Conservation (phyloP, 2,797 vertebrate species). For the Cygnus olor region DNA sequence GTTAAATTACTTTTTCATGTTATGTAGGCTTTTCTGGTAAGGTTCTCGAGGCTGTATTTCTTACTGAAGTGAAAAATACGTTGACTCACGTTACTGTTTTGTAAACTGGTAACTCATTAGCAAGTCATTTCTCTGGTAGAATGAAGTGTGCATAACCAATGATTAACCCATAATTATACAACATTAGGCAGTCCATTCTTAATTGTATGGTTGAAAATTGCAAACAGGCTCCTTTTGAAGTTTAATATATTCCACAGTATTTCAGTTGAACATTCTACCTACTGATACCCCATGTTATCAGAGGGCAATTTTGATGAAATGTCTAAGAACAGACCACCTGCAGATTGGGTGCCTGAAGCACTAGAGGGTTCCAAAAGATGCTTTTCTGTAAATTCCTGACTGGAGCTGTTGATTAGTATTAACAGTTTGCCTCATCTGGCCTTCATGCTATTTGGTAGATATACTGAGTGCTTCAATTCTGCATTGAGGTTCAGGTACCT, state of each 20-base stretch:
- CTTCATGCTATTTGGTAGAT: background rate
- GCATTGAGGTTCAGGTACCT: background rate
- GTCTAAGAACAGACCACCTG: background rate
- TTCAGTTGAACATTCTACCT: background rate
- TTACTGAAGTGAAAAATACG: background rate
- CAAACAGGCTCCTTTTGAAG: background rate
- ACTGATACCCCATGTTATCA: background rate
- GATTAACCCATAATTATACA: background rate
- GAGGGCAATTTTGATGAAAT: background rate
- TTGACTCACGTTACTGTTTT: background rate
- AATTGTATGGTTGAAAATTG: background rate
- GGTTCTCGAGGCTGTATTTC: background rate
- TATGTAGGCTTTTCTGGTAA: background rate
- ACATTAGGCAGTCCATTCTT: background rate
- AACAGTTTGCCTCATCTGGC: background rate
- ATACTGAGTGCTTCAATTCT: background rate
- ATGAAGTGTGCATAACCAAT: background rate
- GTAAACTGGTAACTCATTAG: background rate
- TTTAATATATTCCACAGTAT: background rate
- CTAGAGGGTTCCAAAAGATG: background rate
- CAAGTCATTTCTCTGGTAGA: background rate
- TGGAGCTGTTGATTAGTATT: background rate
- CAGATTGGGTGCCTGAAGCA: background rate
- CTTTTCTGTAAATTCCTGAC: background rate
- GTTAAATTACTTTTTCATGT: background rate